These are phyloP conservation scores for Rhingia campestris DNA, from an alignment of 2,888 invertebrate species.

Conservation along the genomic window DNA sequence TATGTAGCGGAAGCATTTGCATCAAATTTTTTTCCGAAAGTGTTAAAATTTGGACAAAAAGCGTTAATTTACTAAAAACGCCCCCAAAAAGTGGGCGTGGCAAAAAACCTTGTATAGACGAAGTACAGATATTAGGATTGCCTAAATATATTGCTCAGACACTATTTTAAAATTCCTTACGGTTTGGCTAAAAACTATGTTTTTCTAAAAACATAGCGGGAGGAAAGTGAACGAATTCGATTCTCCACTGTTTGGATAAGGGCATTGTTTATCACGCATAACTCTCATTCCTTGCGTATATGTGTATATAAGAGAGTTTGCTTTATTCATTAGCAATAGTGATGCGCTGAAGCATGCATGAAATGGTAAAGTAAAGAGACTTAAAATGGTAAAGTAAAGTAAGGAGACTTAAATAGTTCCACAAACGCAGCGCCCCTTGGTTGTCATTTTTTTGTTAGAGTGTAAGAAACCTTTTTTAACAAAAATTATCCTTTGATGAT, in stretches of 20 bases:
- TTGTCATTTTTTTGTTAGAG: slow-evolving; percentile 45
- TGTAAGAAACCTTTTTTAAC: slow-evolving; percentile 19
- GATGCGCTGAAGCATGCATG: slow-evolving; percentile 47
- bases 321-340: slow-evolving; percentile 62
- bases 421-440: slow-evolving; percentile 55
- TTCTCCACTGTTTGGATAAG: slow-evolving; percentile 29
- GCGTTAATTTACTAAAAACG: too few relatives aligned
- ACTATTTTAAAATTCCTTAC: too few relatives aligned
- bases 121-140: too few relatives aligned
- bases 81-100: too few relatives aligned
- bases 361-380: slow-evolving; percentile 36
- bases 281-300: slow-evolving; percentile 41
- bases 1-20: too few relatives aligned
- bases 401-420: slow-evolving; percentile 13
- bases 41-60: too few relatives aligned
- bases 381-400: too few relatives aligned
- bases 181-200: too few relatives aligned
- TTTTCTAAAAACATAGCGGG: slow-evolving; percentile 61
- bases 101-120: too few relatives aligned
- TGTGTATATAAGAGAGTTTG: slow-evolving; percentile 52
- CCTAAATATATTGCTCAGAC: too few relatives aligned
- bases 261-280: slow-evolving; percentile 48
- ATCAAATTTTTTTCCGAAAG: too few relatives aligned
- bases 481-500: slow-evolving; percentile 5
- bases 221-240: slow-evolving; percentile 70